Evolutionary conservation across 2,888 invertebrate species (phyloP), one percentile per base, ranked within the genome.

Genomic region (Caenorhabditis sp.): DNA sequence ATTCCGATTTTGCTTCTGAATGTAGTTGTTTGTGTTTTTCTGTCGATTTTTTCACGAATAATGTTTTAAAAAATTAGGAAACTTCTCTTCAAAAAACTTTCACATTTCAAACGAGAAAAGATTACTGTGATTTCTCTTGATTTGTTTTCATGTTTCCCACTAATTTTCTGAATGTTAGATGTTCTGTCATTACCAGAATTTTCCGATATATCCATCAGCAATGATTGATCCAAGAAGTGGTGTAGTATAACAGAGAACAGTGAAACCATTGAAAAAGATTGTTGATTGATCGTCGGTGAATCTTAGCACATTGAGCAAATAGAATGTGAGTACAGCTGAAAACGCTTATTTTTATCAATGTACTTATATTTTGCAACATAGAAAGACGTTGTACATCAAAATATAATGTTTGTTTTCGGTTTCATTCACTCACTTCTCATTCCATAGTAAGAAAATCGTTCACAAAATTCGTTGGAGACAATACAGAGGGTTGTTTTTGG

Each of bases 401-500:
- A 31, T 31, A 31, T 31, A 31, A 4, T 55, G 5, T 55, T 55
- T 55, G 24, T 17, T 55, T 26, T n/a, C 26, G 21, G 14, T 55
- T 4, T 5, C 17, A 3, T 14, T 8, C 26, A 76, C 85, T 77
- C 55, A 95, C 95, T 93, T 91, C 94, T 92, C 93, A 95, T 93
- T 88, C 97, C 97, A 92, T 97, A 97, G 89, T 92, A 97, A 73
- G 93, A 94, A 90, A 97, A 97, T 84, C 97, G 91, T 89, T 97
- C 97, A 90, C 97, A 97, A 89, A 97, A 96, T 89, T 97, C 97
- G 92, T 95, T 97, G 89, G 92, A 92, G 81, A 97, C 91, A 86
- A 97, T 97, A 90, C 85, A 83, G 61, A 87, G 78, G 14, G 86
- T 87, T 8, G 81, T 83, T 54, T 84, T 86, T 5, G 86, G 86